Evolutionary conservation across 2,113 vertebrate genomes (phyloP).

Genomic region (Hippocampus comes): DNA sequence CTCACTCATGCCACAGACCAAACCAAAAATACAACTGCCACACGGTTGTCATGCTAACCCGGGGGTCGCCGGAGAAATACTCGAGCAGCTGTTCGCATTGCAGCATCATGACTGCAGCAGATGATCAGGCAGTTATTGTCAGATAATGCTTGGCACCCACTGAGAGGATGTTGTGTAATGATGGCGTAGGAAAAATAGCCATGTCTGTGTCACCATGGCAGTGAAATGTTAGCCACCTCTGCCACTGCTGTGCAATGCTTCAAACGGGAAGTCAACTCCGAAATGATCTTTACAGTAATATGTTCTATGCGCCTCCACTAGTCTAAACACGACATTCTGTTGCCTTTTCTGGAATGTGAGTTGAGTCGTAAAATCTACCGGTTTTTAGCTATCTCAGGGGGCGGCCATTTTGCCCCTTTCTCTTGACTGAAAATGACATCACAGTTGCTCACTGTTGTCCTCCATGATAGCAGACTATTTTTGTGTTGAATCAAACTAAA

Average conservation of each 20-base stretch:
- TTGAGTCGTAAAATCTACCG: too few species aligned
- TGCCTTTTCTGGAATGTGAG: too few species aligned
- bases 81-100: slow-evolving; percentile 22
- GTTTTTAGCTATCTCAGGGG: too few species aligned
- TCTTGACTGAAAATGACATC: too few species aligned
- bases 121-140: slow-evolving; percentile 45
- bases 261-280: too few species aligned
- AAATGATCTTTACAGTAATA: too few species aligned
- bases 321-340: too few species aligned
- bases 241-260: neutral
- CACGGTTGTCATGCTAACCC: slow-evolving; percentile 5
- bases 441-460: too few species aligned
- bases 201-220: slow-evolving; percentile 22
- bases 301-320: too few species aligned
- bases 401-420: too few species aligned
- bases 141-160: slow-evolving; percentile 44
- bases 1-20: slow-evolving; percentile 2
- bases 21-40: slow-evolving; percentile 16
- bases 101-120: slow-evolving; percentile 34
- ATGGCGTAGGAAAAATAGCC: slow-evolving; percentile 34
- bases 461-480: too few species aligned
- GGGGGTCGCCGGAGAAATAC: slow-evolving; percentile 11
- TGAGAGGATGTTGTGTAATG: slow-evolving; percentile 54
- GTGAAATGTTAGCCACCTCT: slow-evolving; percentile 23
- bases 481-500: too few species aligned